A percentile compares a stretch with the other conserved stretches of the same genome.
Conservation (phyloP, 2,888 invertebrate species). For the Cryptophagus acutangulus region DNA sequence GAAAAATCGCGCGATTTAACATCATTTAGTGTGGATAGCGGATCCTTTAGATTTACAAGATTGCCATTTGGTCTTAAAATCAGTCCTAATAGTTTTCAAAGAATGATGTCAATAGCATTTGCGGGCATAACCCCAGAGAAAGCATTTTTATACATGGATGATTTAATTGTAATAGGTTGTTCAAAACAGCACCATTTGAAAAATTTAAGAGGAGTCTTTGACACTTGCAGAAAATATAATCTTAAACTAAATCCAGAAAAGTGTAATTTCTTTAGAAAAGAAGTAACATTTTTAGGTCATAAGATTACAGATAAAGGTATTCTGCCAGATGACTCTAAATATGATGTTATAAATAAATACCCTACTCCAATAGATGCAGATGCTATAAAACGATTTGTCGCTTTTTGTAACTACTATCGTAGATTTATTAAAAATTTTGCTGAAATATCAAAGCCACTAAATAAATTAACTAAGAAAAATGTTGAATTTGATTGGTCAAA, state of each 20-base stretch:
- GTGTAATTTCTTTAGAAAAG: conserved; percentile 20
- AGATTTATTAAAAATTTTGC: conserved; percentile 16
- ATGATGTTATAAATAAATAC: conserved; percentile 10
- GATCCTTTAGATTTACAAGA: conserved; percentile 22
- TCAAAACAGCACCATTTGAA: conserved; percentile 15
- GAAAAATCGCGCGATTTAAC: conserved; percentile 20
- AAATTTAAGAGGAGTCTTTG: conserved; percentile 14
- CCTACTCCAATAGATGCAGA: conserved; percentile 11
- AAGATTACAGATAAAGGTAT: conserved; percentile 11
- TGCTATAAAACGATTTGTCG: conserved; percentile 10
- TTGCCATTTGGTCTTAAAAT: conserved; percentile 26
- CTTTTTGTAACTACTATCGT: conserved; percentile 10
- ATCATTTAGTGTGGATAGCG: conserved; percentile 19
- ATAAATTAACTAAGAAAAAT: conserved; percentile 12
- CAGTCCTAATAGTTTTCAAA: conserved; percentile 24
- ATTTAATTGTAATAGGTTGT: conserved; percentile 26
- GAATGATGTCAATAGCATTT: conserved; percentile 31
- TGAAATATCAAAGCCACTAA: conserved; percentile 10
- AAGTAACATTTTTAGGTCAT: conserved; percentile 20
- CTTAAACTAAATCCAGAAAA: conserved; percentile 20
- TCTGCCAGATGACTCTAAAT: conserved; percentile 6
- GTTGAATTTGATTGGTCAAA: conserved; percentile 11
- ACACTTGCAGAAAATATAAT: conserved; percentile 10
- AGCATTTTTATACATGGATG: conserved; percentile 29
- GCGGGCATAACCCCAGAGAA: conserved; percentile 20